These are phyloP conservation scores for Diglossa brunneiventris DNA, from an alignment of 2,113 vertebrate species.

Conservation along the genomic window DNA sequence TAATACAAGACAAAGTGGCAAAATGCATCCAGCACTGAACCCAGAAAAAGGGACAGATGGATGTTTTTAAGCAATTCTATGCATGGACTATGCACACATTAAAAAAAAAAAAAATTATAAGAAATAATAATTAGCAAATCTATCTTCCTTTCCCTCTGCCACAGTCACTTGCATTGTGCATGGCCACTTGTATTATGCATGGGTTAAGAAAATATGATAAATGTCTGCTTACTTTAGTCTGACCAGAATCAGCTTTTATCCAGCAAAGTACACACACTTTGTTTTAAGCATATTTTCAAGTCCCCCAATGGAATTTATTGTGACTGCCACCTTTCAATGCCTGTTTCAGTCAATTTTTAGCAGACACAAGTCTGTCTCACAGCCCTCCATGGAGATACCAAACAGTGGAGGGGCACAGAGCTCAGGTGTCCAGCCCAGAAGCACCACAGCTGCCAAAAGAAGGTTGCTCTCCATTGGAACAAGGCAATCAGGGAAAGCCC, in stretches of 20 bases:
- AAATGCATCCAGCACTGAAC: background rate
- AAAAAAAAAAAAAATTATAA: fast-evolving
- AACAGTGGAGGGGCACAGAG: background rate
- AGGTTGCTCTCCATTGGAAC: background rate
- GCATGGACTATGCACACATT: background rate
- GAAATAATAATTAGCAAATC: background rate
- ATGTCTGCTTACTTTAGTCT: background rate
- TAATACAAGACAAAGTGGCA: background rate
- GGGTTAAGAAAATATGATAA: background rate
- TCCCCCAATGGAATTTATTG: background rate
- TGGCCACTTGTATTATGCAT: background rate
- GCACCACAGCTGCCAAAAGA: background rate
- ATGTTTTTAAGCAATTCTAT: background rate
- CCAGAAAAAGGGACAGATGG: background rate
- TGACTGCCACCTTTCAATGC: background rate
- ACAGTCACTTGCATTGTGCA: background rate
- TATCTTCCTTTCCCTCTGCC: background rate
- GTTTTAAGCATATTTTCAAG: background rate
- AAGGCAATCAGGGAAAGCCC: background rate
- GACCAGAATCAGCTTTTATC: background rate
- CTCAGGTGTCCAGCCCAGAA: background rate
- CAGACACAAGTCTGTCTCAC: background rate
- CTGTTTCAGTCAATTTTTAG: background rate
- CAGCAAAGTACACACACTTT: background rate
- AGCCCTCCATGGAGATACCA: background rate